Evolutionary conservation across 2,888 invertebrate species (phyloP).

Genomic region (Eledone cirrhosa): DNA sequence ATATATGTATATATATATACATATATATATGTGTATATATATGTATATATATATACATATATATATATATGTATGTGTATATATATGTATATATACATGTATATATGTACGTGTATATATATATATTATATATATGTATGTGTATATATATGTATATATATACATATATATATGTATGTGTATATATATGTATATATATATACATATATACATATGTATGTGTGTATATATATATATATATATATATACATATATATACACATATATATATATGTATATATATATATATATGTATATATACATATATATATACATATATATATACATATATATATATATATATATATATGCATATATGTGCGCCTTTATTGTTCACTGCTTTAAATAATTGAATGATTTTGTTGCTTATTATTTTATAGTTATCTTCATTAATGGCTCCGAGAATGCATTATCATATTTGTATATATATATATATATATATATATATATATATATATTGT

Average conservation of each 20-base stretch:
- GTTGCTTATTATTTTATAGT: too few relatives aligned
- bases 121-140: too few relatives aligned
- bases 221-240: too few relatives aligned
- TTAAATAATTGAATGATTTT: not conserved
- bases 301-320: not conserved
- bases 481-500: too few relatives aligned
- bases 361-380: not conserved
- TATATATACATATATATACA: not conserved
- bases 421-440: too few relatives aligned
- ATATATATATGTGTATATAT: not conserved
- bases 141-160: too few relatives aligned
- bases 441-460: too few relatives aligned
- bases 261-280: not conserved
- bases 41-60: not conserved
- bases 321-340: not conserved
- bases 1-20: not conserved
- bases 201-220: too few relatives aligned
- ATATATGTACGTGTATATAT: not conserved
- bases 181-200: too few relatives aligned
- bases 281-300: not conserved
- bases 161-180: too few relatives aligned
- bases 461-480: too few relatives aligned
- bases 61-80: not conserved
- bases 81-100: too few relatives aligned
- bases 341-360: not conserved